phyloP scores from a whole-genome alignment of 35 echinoderm and acorn worm genomes.

The Strongylocentrotus purpuratus region DNA sequence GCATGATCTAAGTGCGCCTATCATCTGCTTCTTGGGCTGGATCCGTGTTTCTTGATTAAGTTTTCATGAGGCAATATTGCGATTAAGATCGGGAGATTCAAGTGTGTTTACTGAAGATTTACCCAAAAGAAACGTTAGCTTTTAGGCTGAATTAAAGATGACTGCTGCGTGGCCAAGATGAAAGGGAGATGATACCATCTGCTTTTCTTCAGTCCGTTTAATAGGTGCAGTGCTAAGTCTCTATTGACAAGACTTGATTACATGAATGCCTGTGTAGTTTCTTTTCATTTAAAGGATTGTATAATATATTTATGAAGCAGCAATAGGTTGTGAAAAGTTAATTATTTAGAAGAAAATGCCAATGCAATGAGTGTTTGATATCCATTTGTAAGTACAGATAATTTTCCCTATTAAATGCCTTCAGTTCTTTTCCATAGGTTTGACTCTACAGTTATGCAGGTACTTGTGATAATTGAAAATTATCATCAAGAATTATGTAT shows the following conservation, averaged over 20 bases:
- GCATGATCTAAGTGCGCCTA: background rate
- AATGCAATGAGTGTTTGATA: background rate
- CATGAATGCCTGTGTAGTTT: background rate
- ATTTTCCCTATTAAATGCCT: too few species aligned
- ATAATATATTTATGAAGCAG: background rate
- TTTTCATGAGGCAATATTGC: background rate
- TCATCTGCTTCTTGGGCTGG: background rate
- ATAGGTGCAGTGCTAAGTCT: too few species aligned
- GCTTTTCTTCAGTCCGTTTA: background rate
- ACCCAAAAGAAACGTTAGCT: background rate
- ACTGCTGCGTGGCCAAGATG: background rate
- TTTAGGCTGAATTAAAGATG: constrained; percentile 4
- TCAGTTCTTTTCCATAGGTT: background rate
- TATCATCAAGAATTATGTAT: background rate
- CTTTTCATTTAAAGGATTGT: background rate
- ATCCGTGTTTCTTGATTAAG: background rate
- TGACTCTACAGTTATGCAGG: background rate
- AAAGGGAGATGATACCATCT: background rate
- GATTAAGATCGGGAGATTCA: background rate
- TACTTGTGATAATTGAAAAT: background rate
- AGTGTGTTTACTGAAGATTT: background rate
- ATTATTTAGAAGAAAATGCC: background rate
- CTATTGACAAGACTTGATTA: background rate
- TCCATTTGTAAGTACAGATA: background rate
- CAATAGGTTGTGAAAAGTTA: background rate